Base-by-base conservation (phyloP, 1,140 invertebrate species). In the Drosophila busckii region DNA sequence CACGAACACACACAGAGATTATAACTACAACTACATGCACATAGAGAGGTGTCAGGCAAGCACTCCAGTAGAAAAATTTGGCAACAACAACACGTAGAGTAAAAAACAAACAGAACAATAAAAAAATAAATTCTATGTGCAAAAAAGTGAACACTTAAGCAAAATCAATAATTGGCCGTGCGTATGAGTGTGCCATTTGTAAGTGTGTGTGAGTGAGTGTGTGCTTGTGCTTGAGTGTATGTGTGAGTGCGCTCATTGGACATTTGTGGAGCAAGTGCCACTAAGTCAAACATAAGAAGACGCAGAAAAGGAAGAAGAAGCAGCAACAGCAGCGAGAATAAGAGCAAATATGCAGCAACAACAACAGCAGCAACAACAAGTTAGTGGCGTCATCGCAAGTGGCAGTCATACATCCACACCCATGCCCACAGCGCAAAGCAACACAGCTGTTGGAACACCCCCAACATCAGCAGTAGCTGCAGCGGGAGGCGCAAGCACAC, bases 91-190 rank as follows among this genome's bases (percentile, higher is more conserved):
- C 1, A 54, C 25, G 12, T 28, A 15, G 19, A 9, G 19, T 12
- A 48, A 44, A 20, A 52, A 38, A 25, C 1, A 32, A 45, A 23
- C 6, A 22, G 2, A 49, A 46, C 6, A 31, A 25, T 15, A 12
- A 12, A 49, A 40, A 54, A 25, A 25, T 37, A 55, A 63, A 52
- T 67, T 67, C 22, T 56, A 50, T 55, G 59, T 56, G 52, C 44
- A 15, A 41, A 56, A 61, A 32, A 38, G 22, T 9, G 34, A 22
- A 32, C 26, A 46, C 34, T 38, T 26, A 44, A 35, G 48, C 63
- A 82, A 78, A 78, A 78, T 78, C 73, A 73, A 78, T 78, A 78
- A 78, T 80, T 78, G 75, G 56, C 63, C 44, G 31, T 62, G 66
- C 44, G 50, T 59, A 42, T n/a, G n/a, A n/a, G n/a, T n/a, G n/a